These are phyloP conservation scores for Caloenas nicobarica DNA, from an alignment of 2,113 vertebrate species.

Conservation along the genomic window DNA sequence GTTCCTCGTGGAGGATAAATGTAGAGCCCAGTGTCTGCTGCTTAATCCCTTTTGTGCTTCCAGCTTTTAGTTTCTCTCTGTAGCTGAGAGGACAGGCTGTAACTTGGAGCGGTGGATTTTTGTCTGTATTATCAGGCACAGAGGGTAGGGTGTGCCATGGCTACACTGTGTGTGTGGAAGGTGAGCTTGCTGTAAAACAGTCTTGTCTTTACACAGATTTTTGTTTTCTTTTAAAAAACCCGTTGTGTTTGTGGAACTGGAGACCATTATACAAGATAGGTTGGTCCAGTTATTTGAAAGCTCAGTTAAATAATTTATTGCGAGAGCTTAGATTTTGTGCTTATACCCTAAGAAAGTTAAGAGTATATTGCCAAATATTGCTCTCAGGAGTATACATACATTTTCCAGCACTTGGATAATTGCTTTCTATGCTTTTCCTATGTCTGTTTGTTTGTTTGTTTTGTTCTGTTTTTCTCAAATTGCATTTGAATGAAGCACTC, in stretches of 20 bases:
- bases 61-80: neutral
- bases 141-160: neutral
- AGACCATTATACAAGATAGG: neutral
- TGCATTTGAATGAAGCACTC: neutral
- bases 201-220: neutral
- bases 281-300: neutral
- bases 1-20: neutral
- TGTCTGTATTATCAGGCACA: neutral
- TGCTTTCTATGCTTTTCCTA: neutral
- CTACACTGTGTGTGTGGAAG: neutral
- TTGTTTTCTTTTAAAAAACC: neutral
- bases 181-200: rapidly evolving
- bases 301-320: neutral
- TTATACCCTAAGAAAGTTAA: neutral
- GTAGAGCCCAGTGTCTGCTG: neutral
- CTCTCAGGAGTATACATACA: neutral
- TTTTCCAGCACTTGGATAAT: neutral
- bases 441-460: neutral
- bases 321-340: neutral
- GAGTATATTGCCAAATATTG: neutral
- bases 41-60: neutral
- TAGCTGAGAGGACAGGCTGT: neutral
- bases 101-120: neutral
- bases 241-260: neutral
- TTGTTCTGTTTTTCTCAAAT: neutral